Evolutionary conservation across 2,113 vertebrate genomes (phyloP).

Genomic region (Python bivittatus): DNA sequence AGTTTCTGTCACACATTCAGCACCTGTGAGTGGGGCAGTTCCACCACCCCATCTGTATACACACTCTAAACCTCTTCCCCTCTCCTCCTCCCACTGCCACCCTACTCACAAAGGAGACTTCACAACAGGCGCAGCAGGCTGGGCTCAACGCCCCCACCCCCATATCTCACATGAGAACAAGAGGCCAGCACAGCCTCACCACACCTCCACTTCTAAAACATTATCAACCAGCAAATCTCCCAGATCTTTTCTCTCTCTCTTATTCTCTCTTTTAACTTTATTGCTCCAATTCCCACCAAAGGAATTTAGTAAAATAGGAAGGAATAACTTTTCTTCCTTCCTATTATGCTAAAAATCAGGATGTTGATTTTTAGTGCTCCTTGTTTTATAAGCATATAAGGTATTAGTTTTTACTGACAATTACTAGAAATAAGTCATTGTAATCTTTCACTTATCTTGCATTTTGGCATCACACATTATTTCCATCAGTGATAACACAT

Average conservation of each 20-base stretch:
- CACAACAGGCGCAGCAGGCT: too few relatives aligned
- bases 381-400: background rate
- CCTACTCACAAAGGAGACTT: too few relatives aligned
- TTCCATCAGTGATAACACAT: rapidly evolving
- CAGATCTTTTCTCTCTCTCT: background rate
- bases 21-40: too few relatives aligned
- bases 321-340: background rate
- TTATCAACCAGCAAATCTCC: background rate
- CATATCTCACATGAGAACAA: background rate
- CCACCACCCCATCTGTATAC: too few relatives aligned
- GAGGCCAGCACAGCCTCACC: background rate
- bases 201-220: background rate
- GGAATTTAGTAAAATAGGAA: too few relatives aligned
- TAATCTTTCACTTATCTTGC: background rate
- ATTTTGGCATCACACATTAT: background rate
- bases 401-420: background rate
- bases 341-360: background rate
- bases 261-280: background rate
- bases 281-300: conserved; percentile 1
- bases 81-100: too few relatives aligned
- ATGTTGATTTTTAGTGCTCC: background rate
- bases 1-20: too few relatives aligned
- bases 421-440: background rate
- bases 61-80: too few relatives aligned
- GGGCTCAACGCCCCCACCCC: too few relatives aligned